phyloP scores from a whole-genome alignment of 2,113 vertebrate genomes.

The Trichechus manatus region DNA sequence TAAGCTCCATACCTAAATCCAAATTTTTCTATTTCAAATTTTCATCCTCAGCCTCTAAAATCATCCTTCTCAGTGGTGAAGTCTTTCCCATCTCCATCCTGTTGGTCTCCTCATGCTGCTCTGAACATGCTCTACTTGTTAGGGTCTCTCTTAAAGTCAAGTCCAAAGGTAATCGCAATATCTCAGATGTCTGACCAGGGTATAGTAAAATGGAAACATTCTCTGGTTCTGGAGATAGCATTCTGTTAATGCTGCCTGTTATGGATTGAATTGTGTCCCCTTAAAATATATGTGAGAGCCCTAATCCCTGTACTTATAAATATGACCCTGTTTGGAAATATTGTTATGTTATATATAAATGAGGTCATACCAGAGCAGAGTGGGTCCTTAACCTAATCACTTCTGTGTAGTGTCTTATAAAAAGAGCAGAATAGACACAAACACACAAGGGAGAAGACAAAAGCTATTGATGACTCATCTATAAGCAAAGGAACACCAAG shows the following conservation, averaged over 20 bases:
- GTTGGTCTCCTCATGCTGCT: neutral
- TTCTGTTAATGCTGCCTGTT: neutral
- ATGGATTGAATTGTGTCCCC: too few species aligned
- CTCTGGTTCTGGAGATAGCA: neutral
- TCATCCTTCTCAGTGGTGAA: neutral
- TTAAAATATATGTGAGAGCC: too few species aligned
- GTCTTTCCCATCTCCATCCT: neutral
- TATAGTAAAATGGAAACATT: neutral
- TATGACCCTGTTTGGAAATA: too few species aligned
- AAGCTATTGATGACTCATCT: too few species aligned
- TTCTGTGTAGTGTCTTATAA: too few species aligned
- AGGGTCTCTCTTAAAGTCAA: neutral
- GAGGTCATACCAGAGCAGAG: too few species aligned
- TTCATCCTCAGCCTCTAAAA: neutral
- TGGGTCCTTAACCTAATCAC: too few species aligned
- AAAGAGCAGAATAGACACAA: too few species aligned
- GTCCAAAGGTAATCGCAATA: neutral
- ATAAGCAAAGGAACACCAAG: too few species aligned
- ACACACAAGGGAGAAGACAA: too few species aligned
- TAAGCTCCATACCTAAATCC: neutral
- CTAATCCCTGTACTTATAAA: too few species aligned
- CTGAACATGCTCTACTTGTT: neutral
- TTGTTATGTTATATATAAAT: too few species aligned
- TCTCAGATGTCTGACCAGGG: neutral
- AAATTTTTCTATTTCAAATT: neutral